Conservation (phyloP, 1,140 invertebrate genomes). For the Drosophila willistoni region DNA sequence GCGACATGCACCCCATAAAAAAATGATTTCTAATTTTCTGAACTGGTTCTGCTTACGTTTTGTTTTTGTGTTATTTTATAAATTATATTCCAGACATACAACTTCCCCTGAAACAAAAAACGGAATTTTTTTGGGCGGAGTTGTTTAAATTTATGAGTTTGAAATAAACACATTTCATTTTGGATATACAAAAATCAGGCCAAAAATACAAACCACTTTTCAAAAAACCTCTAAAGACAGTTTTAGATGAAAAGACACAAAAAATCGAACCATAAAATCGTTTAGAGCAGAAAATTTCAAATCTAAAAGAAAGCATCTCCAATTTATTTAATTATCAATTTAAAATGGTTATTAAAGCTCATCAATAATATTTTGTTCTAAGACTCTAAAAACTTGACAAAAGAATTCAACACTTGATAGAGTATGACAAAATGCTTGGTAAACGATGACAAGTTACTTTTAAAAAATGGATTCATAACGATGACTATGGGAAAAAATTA, state of each 20-base stretch:
- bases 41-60: constrained; percentile 54
- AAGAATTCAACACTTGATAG: not conserved
- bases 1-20: constrained; percentile 68
- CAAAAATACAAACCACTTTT: not conserved
- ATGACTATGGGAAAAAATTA: constrained; percentile 24
- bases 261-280: too few species aligned
- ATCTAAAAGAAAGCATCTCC: too few species aligned
- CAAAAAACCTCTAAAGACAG: too few species aligned
- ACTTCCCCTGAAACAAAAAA: not conserved
- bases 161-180: not conserved
- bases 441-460: not conserved
- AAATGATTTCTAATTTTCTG: constrained; percentile 63
- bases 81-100: constrained; percentile 42
- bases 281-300: too few species aligned
- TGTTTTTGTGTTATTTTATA: constrained; percentile 39
- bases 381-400: too few species aligned
- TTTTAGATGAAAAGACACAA: not conserved
- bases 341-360: too few species aligned
- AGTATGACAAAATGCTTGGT: not conserved
- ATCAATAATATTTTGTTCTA: too few species aligned
- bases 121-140: not conserved
- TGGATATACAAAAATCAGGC: too few species aligned
- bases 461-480: constrained; percentile 24
- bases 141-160: constrained; percentile 45
- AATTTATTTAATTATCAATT: too few species aligned